Evolutionary conservation across 2,113 vertebrate genomes (phyloP).

Genomic region (Galbula dea): DNA sequence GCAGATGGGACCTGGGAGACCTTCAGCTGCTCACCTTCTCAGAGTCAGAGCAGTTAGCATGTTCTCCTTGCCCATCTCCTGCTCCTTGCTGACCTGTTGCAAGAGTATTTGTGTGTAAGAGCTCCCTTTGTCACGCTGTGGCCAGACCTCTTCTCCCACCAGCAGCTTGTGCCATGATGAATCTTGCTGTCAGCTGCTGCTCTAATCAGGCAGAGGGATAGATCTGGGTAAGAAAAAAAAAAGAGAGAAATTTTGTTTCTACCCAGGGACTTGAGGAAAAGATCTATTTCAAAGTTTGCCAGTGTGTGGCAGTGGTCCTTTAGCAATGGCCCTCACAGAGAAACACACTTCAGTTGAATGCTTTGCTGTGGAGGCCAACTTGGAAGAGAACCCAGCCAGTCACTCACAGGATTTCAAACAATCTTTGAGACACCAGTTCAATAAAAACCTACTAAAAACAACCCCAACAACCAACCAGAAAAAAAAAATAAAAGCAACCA

Average conservation of each 20-base stretch:
- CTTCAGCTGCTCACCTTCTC: neutral
- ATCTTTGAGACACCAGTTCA: neutral
- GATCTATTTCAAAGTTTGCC: neutral
- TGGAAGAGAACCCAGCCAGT: constrained; percentile 29
- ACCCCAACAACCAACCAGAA: too few relatives aligned
- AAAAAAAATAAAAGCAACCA: accelerated
- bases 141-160: neutral
- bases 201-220: neutral
- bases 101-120: neutral
- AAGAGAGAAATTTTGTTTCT: neutral
- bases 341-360: neutral
- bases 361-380: neutral
- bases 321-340: neutral
- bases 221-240: neutral
- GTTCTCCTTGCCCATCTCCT: neutral
- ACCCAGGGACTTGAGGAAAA: neutral
- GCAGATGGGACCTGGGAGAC: neutral
- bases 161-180: neutral
- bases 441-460: too few relatives aligned
- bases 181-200: neutral
- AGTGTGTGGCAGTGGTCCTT: constrained; percentile 57
- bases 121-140: neutral
- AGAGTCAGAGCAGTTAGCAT: neutral
- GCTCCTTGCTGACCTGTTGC: neutral
- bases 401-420: neutral